A percentile compares a stretch with the other conserved stretches of the same genome.
phyloP scores from a whole-genome alignment of 1,140 invertebrate genomes.

The Drosophila sucinea region DNA sequence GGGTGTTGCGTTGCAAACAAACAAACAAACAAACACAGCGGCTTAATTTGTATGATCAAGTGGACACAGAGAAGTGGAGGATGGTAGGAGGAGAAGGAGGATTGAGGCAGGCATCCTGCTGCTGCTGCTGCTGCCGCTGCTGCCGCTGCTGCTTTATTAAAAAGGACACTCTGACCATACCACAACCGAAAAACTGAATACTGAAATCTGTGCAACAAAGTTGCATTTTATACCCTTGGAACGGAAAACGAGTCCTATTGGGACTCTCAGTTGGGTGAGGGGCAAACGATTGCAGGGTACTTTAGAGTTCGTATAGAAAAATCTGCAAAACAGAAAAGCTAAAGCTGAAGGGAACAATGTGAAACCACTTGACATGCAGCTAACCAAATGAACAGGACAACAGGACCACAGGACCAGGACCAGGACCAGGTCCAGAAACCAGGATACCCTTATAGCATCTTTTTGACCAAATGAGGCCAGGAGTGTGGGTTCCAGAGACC shows the following conservation, averaged over 20 bases:
- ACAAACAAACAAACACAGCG: conserved; percentile 69
- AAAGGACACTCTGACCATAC: conserved; percentile 63
- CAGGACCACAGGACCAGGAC: not conserved
- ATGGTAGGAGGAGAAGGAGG: not conserved
- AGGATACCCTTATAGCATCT: conserved; percentile 37
- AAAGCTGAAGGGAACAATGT: not conserved
- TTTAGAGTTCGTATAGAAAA: rapidly evolving
- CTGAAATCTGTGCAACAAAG: conserved; percentile 67
- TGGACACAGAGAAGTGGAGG: conserved; percentile 12
- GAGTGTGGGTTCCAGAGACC: no score
- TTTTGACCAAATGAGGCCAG: conserved; percentile 64
- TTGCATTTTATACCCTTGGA: conserved; percentile 33
- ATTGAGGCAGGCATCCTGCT: conserved; percentile 19
- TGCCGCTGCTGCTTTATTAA: conserved; percentile 62
- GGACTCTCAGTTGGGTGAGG: not conserved
- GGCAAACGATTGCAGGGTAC: conserved; percentile 21
- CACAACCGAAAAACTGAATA: conserved; percentile 23
- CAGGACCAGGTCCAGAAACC: not conserved
- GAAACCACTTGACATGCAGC: conserved; percentile 63
- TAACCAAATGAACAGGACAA: conserved; percentile 52
- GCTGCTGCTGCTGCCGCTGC: not conserved
- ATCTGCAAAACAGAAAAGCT: conserved; percentile 39
- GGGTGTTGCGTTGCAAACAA: conserved; percentile 28
- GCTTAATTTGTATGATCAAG: conserved; percentile 77
- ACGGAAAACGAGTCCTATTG: not conserved